Evolutionary conservation across 1,140 invertebrate genomes (phyloP).

Genomic region (Acromyrmex echinatior): DNA sequence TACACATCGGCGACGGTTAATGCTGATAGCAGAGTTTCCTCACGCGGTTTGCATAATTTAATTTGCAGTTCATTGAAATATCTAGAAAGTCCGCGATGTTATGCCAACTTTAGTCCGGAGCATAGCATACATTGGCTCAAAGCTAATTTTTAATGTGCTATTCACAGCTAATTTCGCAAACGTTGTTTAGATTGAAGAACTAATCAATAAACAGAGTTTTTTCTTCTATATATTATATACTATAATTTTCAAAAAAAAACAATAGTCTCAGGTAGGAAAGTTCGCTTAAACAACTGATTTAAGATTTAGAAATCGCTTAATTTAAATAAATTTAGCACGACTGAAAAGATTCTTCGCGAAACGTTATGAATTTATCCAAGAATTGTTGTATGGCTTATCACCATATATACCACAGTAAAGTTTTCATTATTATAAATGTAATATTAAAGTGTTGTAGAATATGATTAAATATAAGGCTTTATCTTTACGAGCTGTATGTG

Average conservation of each 20-base stretch:
- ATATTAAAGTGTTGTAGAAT: background rate
- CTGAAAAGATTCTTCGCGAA: background rate
- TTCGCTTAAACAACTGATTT: background rate
- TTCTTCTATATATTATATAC: background rate
- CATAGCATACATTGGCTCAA: background rate
- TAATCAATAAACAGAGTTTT: background rate
- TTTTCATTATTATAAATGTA: constrained; percentile 1
- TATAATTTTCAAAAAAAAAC: background rate
- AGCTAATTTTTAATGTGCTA: constrained; percentile 5
- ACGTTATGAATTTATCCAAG: background rate
- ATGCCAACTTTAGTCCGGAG: constrained; percentile 8
- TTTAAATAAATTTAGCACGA: background rate
- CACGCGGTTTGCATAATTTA: constrained; percentile 45
- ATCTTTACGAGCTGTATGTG: too few species aligned
- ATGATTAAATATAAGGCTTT: background rate
- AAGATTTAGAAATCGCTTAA: background rate
- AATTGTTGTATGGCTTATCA: background rate
- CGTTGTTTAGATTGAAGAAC: background rate
- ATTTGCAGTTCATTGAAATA: constrained; percentile 25
- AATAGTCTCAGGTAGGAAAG: background rate
- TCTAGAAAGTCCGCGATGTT: background rate
- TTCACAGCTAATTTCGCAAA: background rate
- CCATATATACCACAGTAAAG: background rate
- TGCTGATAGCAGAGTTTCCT: constrained; percentile 40
- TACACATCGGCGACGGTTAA: constrained; percentile 38